A percentile compares a stretch with the other conserved stretches of the same genome.
phyloP scores from a whole-genome alignment of 2,888 invertebrate genomes.

The Endotricha flammealis region DNA sequence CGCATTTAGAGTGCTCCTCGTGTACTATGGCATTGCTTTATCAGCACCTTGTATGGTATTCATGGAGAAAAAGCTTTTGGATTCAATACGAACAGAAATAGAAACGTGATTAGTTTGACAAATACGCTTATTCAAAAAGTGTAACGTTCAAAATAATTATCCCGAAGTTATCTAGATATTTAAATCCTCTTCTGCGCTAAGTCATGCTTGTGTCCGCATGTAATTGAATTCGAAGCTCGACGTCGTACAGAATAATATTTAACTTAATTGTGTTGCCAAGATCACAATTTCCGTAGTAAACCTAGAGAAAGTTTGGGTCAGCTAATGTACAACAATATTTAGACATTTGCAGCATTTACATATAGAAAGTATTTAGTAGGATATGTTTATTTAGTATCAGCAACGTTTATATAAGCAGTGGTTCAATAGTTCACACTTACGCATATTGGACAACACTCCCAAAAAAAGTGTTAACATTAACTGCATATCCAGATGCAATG shows the following conservation, averaged over 20 bases:
- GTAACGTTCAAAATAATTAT: neutral
- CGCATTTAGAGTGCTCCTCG: slow-evolving; percentile 65
- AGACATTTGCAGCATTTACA: neutral
- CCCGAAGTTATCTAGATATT: slow-evolving; percentile 2
- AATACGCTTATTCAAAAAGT: neutral
- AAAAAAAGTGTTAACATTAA: no score
- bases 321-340: slow-evolving; percentile 7
- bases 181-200: slow-evolving; percentile 33
- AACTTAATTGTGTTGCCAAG: slow-evolving; percentile 71
- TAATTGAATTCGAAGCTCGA: slow-evolving; percentile 72
- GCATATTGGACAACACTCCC: no score
- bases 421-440: no score
- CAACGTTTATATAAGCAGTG: no score
- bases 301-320: slow-evolving; percentile 32
- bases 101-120: slow-evolving; percentile 27
- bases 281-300: slow-evolving; percentile 58
- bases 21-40: slow-evolving; percentile 41
- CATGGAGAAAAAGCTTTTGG: slow-evolving; percentile 28
- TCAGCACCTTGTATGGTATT: slow-evolving; percentile 24
- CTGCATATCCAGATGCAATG: no score
- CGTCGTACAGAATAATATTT: slow-evolving; percentile 67
- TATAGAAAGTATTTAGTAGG: no score
- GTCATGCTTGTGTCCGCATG: slow-evolving; percentile 62
- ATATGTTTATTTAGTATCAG: no score
- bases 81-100: slow-evolving; percentile 29